Evolutionary conservation across 2,888 invertebrate genomes (phyloP), one percentile per base, ranked within the genome.

Genomic region (Catocala fraxini): DNA sequence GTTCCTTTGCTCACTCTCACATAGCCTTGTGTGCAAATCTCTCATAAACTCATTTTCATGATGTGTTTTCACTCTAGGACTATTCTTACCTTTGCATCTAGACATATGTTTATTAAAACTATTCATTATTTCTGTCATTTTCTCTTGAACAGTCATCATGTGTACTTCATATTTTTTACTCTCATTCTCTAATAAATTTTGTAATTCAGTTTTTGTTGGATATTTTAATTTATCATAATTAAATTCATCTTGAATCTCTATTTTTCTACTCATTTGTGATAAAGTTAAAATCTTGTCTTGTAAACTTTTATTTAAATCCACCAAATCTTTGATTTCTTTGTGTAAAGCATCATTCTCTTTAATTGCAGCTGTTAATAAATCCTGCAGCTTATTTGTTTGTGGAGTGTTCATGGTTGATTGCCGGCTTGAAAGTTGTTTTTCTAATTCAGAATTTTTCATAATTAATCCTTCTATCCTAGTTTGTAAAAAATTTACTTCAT

Each of bases 401-500:
- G 80, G 70, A 62, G 85, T 80, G 51, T 60, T 76, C 49, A 75
- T 78, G 73, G 77, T 82, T 56, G 72, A 73, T 47, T 73, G 68
- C 49, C 70, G 78, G 77, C 91, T 72, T 57, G 81, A 95, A 95
- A 97, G 67, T 95, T 96, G 75, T 95, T 89, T 70, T 95, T 96
- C 81, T 95, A 95, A 81, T 94, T 95, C 89, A 95, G 81, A 72
- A 77, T 92, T 93, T 80, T 84, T 89, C 61, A 83, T 68, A 51
- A 74, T 82, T 13, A 93, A 77, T n/a, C 80, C 82, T 59, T 96
- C 96, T 59, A 96, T 85, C 73, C 93, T 94, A 10, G 89, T 89
- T 84, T 96, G 95, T 59, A 96, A 87, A 74, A 93, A 94, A 52
- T 92, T 92, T 59, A 96, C 94, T 79, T 96, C 96, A 80, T 95